phyloP scores from a whole-genome alignment of 2,113 vertebrate genomes.

The Boleophthalmus pectinirostris region DNA sequence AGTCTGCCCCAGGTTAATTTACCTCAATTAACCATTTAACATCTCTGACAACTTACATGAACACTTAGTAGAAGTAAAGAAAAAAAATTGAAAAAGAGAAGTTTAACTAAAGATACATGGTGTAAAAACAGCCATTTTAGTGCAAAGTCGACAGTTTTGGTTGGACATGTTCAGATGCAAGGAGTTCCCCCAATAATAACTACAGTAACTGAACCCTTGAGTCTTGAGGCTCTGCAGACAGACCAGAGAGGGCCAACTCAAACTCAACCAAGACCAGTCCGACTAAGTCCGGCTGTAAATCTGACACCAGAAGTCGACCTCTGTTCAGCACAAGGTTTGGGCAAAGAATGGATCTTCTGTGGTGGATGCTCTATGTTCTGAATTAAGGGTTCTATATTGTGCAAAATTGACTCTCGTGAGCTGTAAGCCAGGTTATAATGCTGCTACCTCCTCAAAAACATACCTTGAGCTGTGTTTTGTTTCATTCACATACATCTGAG shows the following conservation, averaged over 20 bases:
- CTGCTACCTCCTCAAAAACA: no score
- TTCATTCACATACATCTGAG: no score
- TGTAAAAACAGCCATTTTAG: not conserved
- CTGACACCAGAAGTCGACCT: not conserved
- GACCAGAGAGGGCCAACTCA: slow-evolving; percentile 1
- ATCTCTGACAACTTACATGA: no score
- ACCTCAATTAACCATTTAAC: no score
- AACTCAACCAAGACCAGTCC: not conserved
- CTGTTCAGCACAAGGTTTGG: not conserved
- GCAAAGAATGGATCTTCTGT: not conserved
- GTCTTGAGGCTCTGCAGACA: not conserved
- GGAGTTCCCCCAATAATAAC: not conserved
- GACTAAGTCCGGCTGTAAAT: not conserved
- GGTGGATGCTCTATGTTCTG: not conserved
- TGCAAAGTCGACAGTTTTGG: slow-evolving; percentile 6
- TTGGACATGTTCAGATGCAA: not conserved
- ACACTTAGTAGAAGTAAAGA: no score
- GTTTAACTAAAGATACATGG: not conserved
- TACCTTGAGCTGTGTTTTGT: no score
- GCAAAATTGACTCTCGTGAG: no score
- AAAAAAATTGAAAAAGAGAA: no score
- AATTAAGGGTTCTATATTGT: not conserved
- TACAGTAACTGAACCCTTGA: not conserved
- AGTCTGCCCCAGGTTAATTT: no score
- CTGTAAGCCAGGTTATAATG: no score